These are phyloP conservation scores for Pteria penguin DNA, from an alignment of 2,888 invertebrate genomes.

Conservation along the genomic window DNA sequence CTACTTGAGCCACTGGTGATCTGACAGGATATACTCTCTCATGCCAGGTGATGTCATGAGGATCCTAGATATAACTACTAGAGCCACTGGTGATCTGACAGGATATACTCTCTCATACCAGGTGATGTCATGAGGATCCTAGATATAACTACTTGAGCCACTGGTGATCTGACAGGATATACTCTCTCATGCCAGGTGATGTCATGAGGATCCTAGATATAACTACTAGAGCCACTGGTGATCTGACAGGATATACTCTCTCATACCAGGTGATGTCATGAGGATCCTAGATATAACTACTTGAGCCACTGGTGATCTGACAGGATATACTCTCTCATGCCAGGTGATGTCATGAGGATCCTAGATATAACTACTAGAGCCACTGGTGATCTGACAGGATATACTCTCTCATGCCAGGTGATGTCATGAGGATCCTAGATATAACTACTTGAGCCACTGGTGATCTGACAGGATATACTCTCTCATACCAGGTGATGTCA, in stretches of 20 bases:
- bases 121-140: conserved; percentile 95
- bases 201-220: conserved; percentile 95
- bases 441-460: conserved; percentile 94
- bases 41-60: conserved; percentile 97
- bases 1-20: too few relatives aligned
- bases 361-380: conserved; percentile 92
- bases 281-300: conserved; percentile 92
- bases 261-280: conserved; percentile 98
- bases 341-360: conserved; percentile 94
- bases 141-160: conserved; percentile 92
- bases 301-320: conserved; percentile 90
- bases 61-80: conserved; percentile 93
- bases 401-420: conserved; percentile 93
- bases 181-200: conserved; percentile 90
- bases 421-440: conserved; percentile 94
- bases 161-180: conserved; percentile 89
- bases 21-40: conserved; percentile 88
- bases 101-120: conserved; percentile 91
- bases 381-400: conserved; percentile 91
- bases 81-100: conserved; percentile 90
- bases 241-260: conserved; percentile 87
- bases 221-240: conserved; percentile 93
- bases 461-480: conserved; percentile 86
- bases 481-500: conserved; percentile 87
- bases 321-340: conserved; percentile 88